Percentiles rank a stretch among this genome's conserved stretches.
Evolutionary conservation across 1,140 invertebrate species (phyloP).

Genomic region (Oryctes rhinoceros): DNA sequence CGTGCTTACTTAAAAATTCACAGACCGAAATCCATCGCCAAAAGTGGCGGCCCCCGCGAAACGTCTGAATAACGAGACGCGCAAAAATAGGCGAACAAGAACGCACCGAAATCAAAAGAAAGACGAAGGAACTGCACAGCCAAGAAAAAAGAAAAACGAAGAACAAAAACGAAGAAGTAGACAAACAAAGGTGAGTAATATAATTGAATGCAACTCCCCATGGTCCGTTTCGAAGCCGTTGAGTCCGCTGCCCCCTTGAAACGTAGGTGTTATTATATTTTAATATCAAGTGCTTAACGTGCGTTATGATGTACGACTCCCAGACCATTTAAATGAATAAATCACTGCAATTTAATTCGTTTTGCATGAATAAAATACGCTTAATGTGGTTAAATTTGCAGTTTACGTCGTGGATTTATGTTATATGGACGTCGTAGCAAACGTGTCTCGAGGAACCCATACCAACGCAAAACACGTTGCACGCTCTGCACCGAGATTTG

Average conservation of each 20-base stretch:
- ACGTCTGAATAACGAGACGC: slow-evolving; percentile 27
- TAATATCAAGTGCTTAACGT: slow-evolving; percentile 53
- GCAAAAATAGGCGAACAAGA: background rate
- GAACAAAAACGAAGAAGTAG: slow-evolving; percentile 26
- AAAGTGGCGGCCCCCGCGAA: slow-evolving; percentile 15
- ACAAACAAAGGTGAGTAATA: slow-evolving; percentile 40
- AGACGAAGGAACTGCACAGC: background rate
- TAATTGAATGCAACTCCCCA: slow-evolving; percentile 39
- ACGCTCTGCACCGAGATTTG: background rate
- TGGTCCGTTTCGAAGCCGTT: slow-evolving; percentile 13
- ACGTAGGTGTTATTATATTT: slow-evolving; percentile 56
- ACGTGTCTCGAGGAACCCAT: background rate
- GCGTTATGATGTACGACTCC: slow-evolving; percentile 46
- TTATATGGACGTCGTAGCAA: slow-evolving; percentile 27
- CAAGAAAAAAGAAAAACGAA: background rate
- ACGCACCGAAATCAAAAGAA: background rate
- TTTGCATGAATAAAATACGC: slow-evolving; percentile 48
- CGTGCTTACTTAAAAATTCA: slow-evolving; percentile 14
- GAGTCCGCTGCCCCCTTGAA: slow-evolving; percentile 33
- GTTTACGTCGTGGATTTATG: slow-evolving; percentile 38
- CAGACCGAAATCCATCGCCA: slow-evolving; percentile 13
- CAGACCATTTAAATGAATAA: slow-evolving; percentile 52
- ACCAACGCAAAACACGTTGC: background rate
- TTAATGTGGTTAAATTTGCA: slow-evolving; percentile 41
- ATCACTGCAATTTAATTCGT: slow-evolving; percentile 54